phyloP scores from a whole-genome alignment of 2,888 invertebrate species.

The Caenorhabditis becei region DNA sequence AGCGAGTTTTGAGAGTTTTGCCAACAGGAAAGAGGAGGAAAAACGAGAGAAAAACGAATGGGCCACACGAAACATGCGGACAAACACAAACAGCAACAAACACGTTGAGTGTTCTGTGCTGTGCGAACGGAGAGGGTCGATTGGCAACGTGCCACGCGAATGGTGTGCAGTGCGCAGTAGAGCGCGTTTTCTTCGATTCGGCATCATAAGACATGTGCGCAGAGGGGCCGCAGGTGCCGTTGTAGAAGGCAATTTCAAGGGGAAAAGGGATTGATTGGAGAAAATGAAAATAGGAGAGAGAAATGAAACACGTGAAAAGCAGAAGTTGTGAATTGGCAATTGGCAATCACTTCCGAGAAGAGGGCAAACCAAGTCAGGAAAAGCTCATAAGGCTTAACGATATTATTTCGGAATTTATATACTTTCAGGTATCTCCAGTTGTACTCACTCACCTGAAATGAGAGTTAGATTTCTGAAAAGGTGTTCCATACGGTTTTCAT shows the following conservation, averaged over 20 bases:
- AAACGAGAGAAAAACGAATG: not conserved
- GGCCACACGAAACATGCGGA: not conserved
- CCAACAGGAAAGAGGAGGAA: not conserved
- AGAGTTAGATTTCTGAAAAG: too few relatives aligned
- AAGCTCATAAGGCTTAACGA: too few relatives aligned
- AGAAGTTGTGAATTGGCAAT: too few relatives aligned
- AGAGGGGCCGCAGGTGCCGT: not conserved
- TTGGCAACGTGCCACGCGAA: not conserved
- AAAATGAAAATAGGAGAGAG: not conserved
- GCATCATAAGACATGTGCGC: not conserved
- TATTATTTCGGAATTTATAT: too few relatives aligned
- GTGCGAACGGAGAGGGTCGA: not conserved
- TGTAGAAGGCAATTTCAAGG: not conserved
- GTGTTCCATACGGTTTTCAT: too few relatives aligned
- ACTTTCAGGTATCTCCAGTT: too few relatives aligned
- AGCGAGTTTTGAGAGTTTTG: too few relatives aligned
- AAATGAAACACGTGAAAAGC: too few relatives aligned
- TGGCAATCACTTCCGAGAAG: too few relatives aligned
- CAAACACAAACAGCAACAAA: constrained; percentile 17
- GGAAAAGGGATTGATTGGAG: not conserved
- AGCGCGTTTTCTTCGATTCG: constrained; percentile 16
- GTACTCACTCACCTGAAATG: too few relatives aligned
- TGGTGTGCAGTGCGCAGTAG: constrained; percentile 9
- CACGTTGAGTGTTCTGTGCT: constrained; percentile 35
- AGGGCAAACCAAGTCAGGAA: too few relatives aligned